These are phyloP conservation scores for Stictocephala bisonia DNA, from an alignment of 2,888 invertebrate genomes.

Conservation along the genomic window DNA sequence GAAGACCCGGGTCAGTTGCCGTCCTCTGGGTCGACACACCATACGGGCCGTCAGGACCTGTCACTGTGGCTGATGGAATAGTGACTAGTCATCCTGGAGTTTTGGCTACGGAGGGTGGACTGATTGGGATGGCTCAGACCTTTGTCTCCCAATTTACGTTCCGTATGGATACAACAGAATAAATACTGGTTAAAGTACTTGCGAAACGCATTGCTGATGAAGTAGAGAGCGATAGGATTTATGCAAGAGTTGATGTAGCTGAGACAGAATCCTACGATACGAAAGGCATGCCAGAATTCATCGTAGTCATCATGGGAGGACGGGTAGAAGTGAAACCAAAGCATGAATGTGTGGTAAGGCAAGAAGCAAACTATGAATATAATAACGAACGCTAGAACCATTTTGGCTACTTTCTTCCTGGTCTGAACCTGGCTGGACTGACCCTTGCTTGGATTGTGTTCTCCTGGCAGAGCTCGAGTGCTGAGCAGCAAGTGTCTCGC, in stretches of 20 bases:
- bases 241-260: slow-evolving; percentile 92
- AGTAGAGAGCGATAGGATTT: slow-evolving; percentile 89
- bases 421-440: slow-evolving; percentile 66
- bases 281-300: slow-evolving; percentile 80
- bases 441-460: slow-evolving; percentile 62
- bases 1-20: neutral
- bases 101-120: slow-evolving; percentile 55
- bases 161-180: slow-evolving; percentile 73
- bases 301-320: slow-evolving; percentile 74
- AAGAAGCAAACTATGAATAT: slow-evolving; percentile 91
- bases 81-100: slow-evolving; percentile 58
- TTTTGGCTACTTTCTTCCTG: slow-evolving; percentile 74
- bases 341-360: slow-evolving; percentile 84
- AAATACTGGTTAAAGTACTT: slow-evolving; percentile 82
- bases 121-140: slow-evolving; percentile 53
- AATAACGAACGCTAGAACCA: slow-evolving; percentile 92
- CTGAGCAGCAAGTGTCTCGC: slow-evolving; percentile 86
- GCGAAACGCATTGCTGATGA: slow-evolving; percentile 87
- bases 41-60: slow-evolving; percentile 53
- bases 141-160: slow-evolving; percentile 45
- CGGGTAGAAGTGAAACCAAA: slow-evolving; percentile 86
- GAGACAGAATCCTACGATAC: slow-evolving; percentile 86
- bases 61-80: slow-evolving; percentile 55
- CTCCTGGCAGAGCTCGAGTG: slow-evolving; percentile 87
- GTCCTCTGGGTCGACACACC: slow-evolving; percentile 11